phyloP scores from a whole-genome alignment of 2,113 vertebrate genomes.

The Oryctolagus cuniculus region DNA sequence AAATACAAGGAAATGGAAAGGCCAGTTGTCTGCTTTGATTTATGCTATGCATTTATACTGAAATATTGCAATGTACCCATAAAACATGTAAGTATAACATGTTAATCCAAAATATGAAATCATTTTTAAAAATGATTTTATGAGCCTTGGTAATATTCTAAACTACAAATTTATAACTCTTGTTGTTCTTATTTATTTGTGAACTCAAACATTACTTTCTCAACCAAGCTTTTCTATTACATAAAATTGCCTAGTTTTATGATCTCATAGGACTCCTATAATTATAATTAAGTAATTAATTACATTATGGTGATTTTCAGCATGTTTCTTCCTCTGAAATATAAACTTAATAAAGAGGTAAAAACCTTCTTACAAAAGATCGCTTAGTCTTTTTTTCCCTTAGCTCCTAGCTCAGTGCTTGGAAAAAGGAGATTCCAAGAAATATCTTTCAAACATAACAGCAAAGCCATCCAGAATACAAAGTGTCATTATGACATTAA shows the following conservation, averaged over 20 bases:
- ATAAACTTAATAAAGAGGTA: neutral
- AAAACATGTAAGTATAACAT: no score
- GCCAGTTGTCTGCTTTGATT: no score
- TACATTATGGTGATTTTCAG: neutral
- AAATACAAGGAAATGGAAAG: no score
- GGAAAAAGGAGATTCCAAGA: neutral
- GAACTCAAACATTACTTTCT: neutral
- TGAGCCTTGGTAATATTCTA: neutral
- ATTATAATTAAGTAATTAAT: neutral
- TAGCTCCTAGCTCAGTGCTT: neutral
- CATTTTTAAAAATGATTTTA: neutral
- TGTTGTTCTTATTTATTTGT: slow-evolving; percentile 32
- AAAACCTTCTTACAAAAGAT: neutral
- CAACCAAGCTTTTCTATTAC: neutral
- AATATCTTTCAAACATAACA: neutral
- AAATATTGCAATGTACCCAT: no score
- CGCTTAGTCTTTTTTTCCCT: neutral
- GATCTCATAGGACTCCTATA: neutral
- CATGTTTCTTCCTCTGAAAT: slow-evolving; percentile 1
- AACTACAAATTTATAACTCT: neutral
- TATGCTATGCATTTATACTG: no score
- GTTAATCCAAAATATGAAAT: no score
- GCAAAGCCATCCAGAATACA: neutral
- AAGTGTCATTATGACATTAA: neutral
- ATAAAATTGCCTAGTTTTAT: neutral